These are phyloP conservation scores for Leptinotarsa rubiginosa DNA, from an alignment of 2,888 invertebrate genomes.

Conservation along the genomic window DNA sequence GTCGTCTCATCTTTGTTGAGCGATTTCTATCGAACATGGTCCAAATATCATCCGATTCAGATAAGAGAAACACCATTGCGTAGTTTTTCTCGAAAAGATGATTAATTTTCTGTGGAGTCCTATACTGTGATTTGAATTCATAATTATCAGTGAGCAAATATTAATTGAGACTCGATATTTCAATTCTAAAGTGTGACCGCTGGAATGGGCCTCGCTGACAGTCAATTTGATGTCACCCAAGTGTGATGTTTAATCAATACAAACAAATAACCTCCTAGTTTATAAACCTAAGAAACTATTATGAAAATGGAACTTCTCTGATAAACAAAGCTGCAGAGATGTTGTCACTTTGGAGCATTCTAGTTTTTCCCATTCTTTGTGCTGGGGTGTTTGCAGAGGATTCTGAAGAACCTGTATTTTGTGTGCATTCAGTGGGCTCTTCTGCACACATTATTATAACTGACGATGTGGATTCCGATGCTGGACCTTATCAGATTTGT, in stretches of 20 bases:
- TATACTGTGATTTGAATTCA: background rate
- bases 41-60: slow-evolving; percentile 38
- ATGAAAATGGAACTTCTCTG: background rate
- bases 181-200: background rate
- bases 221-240: background rate
- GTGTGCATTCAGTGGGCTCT: slow-evolving; percentile 55
- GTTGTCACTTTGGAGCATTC: background rate
- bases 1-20: slow-evolving; percentile 42
- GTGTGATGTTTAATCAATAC: slow-evolving; percentile 6
- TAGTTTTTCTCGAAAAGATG: slow-evolving; percentile 2
- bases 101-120: slow-evolving; percentile 8
- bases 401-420: slow-evolving; percentile 53
- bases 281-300: background rate
- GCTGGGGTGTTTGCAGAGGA: slow-evolving; percentile 31
- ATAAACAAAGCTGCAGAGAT: background rate
- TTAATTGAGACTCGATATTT: background rate
- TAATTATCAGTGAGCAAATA: slow-evolving; percentile 7
- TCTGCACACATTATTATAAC: slow-evolving; percentile 52
- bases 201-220: background rate
- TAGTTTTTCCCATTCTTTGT: background rate
- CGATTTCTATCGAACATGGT: slow-evolving; percentile 46
- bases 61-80: slow-evolving; percentile 37
- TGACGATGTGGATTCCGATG: slow-evolving; percentile 58
- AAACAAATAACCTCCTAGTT: background rate
- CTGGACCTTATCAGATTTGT: slow-evolving; percentile 66